These are phyloP conservation scores for Lypha dubia DNA, from an alignment of 2,888 invertebrate species.

Conservation along the genomic window DNA sequence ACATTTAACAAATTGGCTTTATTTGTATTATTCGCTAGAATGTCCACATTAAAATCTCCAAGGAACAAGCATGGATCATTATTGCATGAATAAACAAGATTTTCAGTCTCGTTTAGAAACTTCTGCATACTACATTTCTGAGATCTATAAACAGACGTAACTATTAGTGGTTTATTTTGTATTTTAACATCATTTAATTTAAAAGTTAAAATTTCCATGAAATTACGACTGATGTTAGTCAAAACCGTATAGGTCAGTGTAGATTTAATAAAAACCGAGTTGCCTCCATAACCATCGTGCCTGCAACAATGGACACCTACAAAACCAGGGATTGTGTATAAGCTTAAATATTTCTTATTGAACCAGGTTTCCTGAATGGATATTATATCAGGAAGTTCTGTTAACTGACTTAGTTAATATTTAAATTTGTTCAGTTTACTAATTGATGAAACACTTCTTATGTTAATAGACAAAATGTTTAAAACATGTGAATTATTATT, in stretches of 20 bases:
- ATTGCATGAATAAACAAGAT: not conserved
- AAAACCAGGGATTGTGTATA: not conserved
- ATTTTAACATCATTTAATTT: conserved; percentile 7
- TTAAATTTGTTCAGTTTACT: not conserved
- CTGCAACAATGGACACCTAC: conserved; percentile 4
- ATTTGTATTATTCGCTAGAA: not conserved
- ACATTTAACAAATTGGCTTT: too few species aligned
- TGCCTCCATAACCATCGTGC: conserved; percentile 1
- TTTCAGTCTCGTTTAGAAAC: not conserved
- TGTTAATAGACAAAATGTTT: not conserved
- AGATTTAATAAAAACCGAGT: conserved; percentile 5
- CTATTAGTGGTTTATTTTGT: conserved; percentile 6
- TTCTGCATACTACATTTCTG: conserved; percentile 19
- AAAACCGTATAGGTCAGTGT: not conserved
- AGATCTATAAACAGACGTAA: conserved; percentile 24
- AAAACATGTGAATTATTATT: conserved; percentile 27
- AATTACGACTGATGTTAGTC: not conserved
- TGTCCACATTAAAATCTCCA: conserved; percentile 8
- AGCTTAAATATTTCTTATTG: not conserved
- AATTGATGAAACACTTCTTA: not conserved
- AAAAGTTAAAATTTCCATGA: conserved; percentile 7
- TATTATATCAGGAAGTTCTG: not conserved
- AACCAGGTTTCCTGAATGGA: not conserved
- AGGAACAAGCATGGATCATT: not conserved
- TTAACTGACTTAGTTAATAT: not conserved